Percentiles rank a stretch among this genome's conserved stretches.
These are phyloP conservation scores for Megamerina dolium DNA, from an alignment of 2,888 invertebrate genomes.

Conservation along the genomic window DNA sequence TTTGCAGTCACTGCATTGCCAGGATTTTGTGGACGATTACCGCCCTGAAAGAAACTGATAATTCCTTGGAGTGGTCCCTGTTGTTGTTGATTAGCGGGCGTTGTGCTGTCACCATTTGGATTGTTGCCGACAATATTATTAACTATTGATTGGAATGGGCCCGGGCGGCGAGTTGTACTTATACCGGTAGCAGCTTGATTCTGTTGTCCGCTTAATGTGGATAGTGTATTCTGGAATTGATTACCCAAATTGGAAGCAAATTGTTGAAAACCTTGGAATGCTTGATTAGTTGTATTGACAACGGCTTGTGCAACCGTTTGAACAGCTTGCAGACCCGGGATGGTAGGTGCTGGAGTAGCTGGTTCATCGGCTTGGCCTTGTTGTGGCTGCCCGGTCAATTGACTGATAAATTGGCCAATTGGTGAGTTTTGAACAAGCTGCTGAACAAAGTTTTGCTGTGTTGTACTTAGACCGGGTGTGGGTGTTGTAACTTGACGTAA, in stretches of 20 bases:
- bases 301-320: conserved; percentile 32
- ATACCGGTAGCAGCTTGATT: conserved; percentile 17
- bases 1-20: conserved; percentile 16
- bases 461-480: conserved; percentile 33
- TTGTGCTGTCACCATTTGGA: conserved; percentile 20
- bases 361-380: conserved; percentile 23
- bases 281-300: conserved; percentile 36
- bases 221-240: conserved; percentile 38
- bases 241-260: conserved; percentile 36
- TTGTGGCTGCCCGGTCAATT: conserved; percentile 27
- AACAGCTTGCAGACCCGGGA: conserved; percentile 36
- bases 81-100: conserved; percentile 22
- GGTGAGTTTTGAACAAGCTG: conserved; percentile 42
- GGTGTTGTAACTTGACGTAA: conserved; percentile 41
- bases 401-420: conserved; percentile 39
- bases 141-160: conserved; percentile 41
- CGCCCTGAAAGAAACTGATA: conserved; percentile 41
- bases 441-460: conserved; percentile 38
- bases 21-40: conserved; percentile 33
- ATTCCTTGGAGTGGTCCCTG: conserved; percentile 42
- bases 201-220: conserved; percentile 32
- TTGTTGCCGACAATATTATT: conserved; percentile 36
- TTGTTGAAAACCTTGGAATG: conserved; percentile 40
- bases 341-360: conserved; percentile 23
- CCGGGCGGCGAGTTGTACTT: conserved; percentile 37